Evolutionary conservation across 2,888 invertebrate genomes (phyloP), one percentile per base, ranked within the genome.

Genomic region (Scaptomyza polygonia): DNA sequence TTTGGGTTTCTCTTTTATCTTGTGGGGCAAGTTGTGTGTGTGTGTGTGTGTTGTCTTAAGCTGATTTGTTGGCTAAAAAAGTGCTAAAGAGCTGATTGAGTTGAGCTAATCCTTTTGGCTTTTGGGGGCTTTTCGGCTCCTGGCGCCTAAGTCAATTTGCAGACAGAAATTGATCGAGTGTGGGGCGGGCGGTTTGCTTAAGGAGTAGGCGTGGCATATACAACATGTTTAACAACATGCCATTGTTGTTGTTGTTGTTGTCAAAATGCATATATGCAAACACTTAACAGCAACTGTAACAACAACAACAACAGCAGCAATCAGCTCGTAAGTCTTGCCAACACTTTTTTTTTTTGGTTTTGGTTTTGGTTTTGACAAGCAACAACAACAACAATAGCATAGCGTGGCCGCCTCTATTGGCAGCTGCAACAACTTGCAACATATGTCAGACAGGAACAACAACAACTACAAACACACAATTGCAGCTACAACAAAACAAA

Each of bases 351-450:
- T n/a, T n/a, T n/a, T n/a, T n/a, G n/a, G n/a, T n/a, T n/a, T n/a
- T n/a, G n/a, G n/a, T n/a, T n/a, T n/a, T n/a, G n/a, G n/a, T 81
- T 78, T 63, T 80, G 86, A 80, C 84, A 82, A 63, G 74, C 59
- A 64, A 54, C 66, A 68, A 51, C 57, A 67, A 29, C 63, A 49
- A 3, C 43, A 59, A 5, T 51, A 61, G 70, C 75, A 72, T 72
- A 75, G 69, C 76, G 76, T 80, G 76, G 76, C 79, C 84, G 74
- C 78, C 81, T 79, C 79, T 68, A 81, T 72, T 74, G 85, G 87
- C 87, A 83, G 87, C 86, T 82, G 82, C 83, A 83, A 82, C 87
- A 82, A 86, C 82, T 77, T 72, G 83, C 83, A 78, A 78, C 86
- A 82, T 71, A 72, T 83, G 86, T 80, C 48, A 40, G 58, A 67